These are phyloP conservation scores for Sebastes trivittatus DNA, from an alignment of 2,797 vertebrate genomes.

Conservation along the genomic window DNA sequence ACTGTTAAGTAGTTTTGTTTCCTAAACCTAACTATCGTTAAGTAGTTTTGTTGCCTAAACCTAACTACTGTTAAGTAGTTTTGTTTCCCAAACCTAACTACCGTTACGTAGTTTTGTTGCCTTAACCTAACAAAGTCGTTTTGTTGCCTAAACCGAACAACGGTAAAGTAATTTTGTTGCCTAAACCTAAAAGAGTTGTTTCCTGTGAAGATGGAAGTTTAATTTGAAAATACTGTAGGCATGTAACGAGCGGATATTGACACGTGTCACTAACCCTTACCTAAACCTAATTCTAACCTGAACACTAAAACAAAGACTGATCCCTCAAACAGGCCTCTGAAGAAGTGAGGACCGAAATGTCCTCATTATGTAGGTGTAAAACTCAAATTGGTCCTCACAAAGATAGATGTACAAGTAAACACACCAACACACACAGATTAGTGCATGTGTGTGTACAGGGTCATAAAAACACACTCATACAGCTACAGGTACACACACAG, in stretches of 20 bases:
- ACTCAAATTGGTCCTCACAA: neutral
- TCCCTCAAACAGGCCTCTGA: neutral
- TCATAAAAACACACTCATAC: neutral
- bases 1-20: too few species aligned
- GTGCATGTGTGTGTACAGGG: constrained; percentile 5
- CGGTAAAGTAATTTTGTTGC: too few species aligned
- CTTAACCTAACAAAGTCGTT: too few species aligned
- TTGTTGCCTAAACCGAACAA: too few species aligned
- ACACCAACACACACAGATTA: neutral
- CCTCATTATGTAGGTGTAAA: neutral
- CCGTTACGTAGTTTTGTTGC: too few species aligned
- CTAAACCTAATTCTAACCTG: neutral
- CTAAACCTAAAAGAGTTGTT: too few species aligned
- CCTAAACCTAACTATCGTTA: too few species aligned
- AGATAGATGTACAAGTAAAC: neutral
- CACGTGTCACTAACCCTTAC: neutral
- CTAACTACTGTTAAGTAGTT: rapidly evolving
- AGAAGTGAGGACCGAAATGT: neutral
- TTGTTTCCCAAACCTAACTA: too few species aligned
- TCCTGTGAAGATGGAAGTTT: too few species aligned
- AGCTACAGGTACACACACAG: neutral
- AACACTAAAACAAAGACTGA: neutral
- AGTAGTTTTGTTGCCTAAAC: rapidly evolving
- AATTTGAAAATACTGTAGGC: neutral
- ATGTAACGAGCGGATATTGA: neutral